Evolutionary conservation across 2,888 invertebrate species (phyloP).

Genomic region (Antheraea yamamai): DNA sequence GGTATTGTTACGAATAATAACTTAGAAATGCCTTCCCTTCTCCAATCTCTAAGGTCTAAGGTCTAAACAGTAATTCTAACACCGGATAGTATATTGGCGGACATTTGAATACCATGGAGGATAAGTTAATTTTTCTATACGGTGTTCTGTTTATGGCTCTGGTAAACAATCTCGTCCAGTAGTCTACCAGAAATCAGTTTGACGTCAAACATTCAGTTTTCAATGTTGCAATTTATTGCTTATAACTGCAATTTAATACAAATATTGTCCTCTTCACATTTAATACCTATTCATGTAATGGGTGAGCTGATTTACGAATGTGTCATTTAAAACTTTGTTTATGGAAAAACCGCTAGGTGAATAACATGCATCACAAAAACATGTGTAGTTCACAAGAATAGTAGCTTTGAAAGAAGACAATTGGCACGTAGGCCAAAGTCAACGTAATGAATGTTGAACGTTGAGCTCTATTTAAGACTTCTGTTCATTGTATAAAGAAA

Average conservation of each 20-base stretch:
- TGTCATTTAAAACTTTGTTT: not conserved
- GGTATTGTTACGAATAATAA: too few relatives aligned
- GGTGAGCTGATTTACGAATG: not conserved
- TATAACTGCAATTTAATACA: not conserved
- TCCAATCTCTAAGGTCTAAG: too few relatives aligned
- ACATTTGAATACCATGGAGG: not conserved
- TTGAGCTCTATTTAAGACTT: not conserved
- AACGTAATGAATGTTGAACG: not conserved
- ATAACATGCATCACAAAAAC: not conserved
- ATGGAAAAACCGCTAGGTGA: conserved; percentile 6
- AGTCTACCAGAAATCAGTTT: not conserved
- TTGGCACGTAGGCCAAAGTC: not conserved
- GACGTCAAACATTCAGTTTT: not conserved
- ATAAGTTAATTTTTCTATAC: not conserved
- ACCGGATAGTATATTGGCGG: not conserved
- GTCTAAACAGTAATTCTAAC: not conserved
- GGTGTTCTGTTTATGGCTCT: not conserved
- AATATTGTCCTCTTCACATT: not conserved
- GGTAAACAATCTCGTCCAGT: not conserved
- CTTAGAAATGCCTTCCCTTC: too few relatives aligned
- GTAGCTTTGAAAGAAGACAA: not conserved
- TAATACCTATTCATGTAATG: not conserved
- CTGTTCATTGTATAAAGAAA: not conserved
- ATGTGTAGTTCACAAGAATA: not conserved
- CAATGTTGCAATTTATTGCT: not conserved